Conservation (phyloP, 2,797 vertebrate species). For the Acrossocheilus fasciatus region DNA sequence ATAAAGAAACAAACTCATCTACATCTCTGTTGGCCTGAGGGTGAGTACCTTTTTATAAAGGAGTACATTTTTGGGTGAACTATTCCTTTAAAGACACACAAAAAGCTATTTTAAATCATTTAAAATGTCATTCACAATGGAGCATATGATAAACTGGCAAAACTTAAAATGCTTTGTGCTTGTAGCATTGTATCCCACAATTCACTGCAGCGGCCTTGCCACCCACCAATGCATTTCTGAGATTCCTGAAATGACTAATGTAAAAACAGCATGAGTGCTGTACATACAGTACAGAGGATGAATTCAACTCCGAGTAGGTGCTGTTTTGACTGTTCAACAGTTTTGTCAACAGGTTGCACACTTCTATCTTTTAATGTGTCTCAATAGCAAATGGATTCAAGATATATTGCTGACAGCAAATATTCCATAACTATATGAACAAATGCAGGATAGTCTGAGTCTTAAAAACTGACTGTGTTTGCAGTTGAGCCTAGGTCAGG, state of each 20-base stretch:
- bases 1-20: neutral
- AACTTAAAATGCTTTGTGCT: neutral
- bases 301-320: constrained; percentile 15
- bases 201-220: constrained; percentile 61
- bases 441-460: neutral
- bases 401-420: neutral
- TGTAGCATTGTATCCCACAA: constrained; percentile 36
- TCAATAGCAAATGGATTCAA: neutral
- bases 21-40: neutral
- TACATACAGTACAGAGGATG: constrained; percentile 21
- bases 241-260: constrained; percentile 73
- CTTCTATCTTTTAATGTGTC: neutral
- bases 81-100: neutral
- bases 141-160: neutral
- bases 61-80: neutral
- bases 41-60: neutral
- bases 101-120: neutral
- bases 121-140: neutral
- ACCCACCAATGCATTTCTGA: constrained; percentile 77
- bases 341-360: constrained; percentile 1
- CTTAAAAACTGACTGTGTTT: constrained; percentile 52
- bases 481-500: constrained; percentile 63
- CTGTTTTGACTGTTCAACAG: neutral
- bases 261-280: constrained; percentile 28
- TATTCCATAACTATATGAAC: neutral